Conservation (phyloP, 1,140 invertebrate species). For the Drosophila sp. region DNA sequence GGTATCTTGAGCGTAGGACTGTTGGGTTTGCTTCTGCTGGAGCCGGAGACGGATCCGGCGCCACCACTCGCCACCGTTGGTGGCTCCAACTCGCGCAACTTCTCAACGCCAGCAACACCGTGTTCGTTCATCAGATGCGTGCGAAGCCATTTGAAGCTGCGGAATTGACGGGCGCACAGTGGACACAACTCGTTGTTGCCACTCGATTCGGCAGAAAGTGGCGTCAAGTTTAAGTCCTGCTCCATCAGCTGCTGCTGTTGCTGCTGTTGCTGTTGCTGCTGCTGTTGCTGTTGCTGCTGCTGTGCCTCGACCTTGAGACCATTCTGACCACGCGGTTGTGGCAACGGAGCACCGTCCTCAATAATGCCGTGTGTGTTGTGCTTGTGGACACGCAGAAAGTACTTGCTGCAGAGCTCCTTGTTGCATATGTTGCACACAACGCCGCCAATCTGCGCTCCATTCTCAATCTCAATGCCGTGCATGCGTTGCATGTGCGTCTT, state of each 20-base stretch:
- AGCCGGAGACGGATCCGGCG: no score
- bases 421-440: conserved; percentile 98
- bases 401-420: conserved; percentile 98
- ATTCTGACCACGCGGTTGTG: conserved; percentile 85
- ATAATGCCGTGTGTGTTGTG: conserved; percentile 98
- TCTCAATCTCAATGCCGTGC: conserved; percentile 98
- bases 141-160: conserved; percentile 95
- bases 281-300: conserved; percentile 63
- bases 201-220: conserved; percentile 31
- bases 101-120: conserved; percentile 89
- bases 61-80: conserved; percentile 6
- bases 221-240: conserved; percentile 56
- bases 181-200: conserved; percentile 90
- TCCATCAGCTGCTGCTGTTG: conserved; percentile 76
- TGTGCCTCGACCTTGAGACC: conserved; percentile 85
- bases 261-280: conserved; percentile 85
- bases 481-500: conserved; percentile 99
- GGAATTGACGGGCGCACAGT: conserved; percentile 94
- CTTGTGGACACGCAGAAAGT: conserved; percentile 98
- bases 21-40: conserved; percentile 70
- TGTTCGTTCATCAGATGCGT: conserved; percentile 95
- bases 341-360: conserved; percentile 88
- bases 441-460: conserved; percentile 94
- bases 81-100: conserved; percentile 88
- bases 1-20: conserved; percentile 88